A percentile compares a stretch with the other conserved stretches of the same genome.
Conservation (phyloP, 2,113 vertebrate genomes). For the Rattus rattus region DNA sequence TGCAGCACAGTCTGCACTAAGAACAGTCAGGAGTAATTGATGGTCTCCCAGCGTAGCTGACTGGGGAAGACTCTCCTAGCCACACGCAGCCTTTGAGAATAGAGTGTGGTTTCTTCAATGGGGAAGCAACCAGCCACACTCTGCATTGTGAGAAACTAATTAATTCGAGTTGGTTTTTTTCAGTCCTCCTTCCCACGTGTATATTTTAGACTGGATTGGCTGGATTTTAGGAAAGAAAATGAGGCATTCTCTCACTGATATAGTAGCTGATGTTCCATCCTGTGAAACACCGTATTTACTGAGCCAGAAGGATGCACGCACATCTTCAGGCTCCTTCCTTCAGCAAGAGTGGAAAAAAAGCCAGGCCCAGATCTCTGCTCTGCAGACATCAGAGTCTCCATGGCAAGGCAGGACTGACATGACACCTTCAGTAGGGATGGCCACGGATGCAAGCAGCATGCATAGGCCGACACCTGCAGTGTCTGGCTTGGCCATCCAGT, state of each 20-base stretch:
- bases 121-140: not conserved
- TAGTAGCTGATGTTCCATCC: not conserved
- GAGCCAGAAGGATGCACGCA: not conserved
- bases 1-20: not conserved
- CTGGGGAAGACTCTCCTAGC: not conserved
- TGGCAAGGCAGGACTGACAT: fast-evolving
- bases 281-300: not conserved
- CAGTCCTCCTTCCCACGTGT: not conserved
- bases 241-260: not conserved
- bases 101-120: not conserved
- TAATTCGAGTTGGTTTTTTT: not conserved
- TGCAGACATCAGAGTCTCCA: fast-evolving
- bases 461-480: fast-evolving
- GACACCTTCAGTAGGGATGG: fast-evolving
- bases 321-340: not conserved
- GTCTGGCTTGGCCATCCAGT: no score
- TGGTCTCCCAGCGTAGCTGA: not conserved
- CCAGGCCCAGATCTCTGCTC: no score
- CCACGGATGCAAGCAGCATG: fast-evolving
- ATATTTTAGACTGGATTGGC: not conserved
- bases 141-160: not conserved
- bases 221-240: not conserved
- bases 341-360: not conserved
- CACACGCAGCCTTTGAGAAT: not conserved
- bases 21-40: not conserved